Evolutionary conservation across 2,113 vertebrate species (phyloP).

Genomic region (Sterna hirundo): DNA sequence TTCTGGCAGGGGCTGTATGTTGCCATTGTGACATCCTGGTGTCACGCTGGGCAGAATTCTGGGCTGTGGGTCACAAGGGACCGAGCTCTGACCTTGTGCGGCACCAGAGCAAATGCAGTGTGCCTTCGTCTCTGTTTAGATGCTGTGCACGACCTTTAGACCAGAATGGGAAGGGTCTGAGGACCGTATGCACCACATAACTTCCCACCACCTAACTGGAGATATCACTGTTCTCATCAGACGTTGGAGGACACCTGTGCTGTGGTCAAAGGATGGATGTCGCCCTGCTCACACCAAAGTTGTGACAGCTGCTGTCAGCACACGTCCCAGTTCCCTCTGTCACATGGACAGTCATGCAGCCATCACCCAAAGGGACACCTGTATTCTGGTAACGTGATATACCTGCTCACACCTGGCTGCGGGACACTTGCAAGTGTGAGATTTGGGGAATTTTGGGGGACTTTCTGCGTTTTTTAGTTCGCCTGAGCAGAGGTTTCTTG

Average conservation of each 20-base stretch:
- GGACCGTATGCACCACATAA: accelerated
- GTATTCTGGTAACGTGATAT: background rate
- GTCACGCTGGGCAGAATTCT: background rate
- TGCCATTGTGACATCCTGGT: background rate
- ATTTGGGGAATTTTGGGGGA: background rate
- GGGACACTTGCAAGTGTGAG: background rate
- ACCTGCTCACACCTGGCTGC: background rate
- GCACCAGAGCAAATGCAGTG: accelerated
- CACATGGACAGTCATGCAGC: background rate
- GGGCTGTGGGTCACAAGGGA: background rate
- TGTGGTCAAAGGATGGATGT: background rate
- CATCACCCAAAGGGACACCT: background rate
- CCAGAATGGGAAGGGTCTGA: background rate
- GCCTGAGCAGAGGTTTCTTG: background rate
- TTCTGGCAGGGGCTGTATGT: background rate
- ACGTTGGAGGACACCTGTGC: background rate
- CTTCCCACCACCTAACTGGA: background rate
- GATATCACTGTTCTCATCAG: background rate
- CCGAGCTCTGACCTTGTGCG: accelerated
- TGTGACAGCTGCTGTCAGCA: background rate
- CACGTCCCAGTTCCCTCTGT: background rate
- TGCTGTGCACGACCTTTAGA: accelerated
- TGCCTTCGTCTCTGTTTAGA: background rate
- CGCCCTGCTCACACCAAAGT: background rate
- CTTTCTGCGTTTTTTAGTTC: background rate